These are phyloP conservation scores for Mermis nigrescens DNA, from an alignment of 2,888 invertebrate genomes.

Conservation along the genomic window DNA sequence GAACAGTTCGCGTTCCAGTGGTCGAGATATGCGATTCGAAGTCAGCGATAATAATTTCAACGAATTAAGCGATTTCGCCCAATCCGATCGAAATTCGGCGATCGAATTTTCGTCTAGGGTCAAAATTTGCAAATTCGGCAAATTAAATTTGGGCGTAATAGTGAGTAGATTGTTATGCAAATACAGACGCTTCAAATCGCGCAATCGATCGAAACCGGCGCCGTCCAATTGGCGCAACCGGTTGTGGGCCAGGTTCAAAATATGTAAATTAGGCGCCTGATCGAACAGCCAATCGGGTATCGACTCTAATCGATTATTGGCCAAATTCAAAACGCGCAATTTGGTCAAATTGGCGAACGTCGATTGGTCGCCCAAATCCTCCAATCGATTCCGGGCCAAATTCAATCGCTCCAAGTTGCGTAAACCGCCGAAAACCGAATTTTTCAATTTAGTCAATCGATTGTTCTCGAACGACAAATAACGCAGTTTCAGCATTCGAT, in stretches of 20 bases:
- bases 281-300: constrained; percentile 23
- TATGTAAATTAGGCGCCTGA: constrained; percentile 19
- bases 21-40: constrained; percentile 17
- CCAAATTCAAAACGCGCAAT: constrained; percentile 26
- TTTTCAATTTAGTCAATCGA: constrained; percentile 27
- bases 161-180: constrained; percentile 24
- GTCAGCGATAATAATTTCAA: constrained; percentile 27
- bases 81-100: neutral
- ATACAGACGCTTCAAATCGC: constrained; percentile 21
- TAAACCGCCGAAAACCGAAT: constrained; percentile 26
- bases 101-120: constrained; percentile 11
- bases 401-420: constrained; percentile 29
- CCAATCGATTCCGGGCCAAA: constrained; percentile 34
- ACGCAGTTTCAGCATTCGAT: constrained; percentile 26
- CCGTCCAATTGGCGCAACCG: constrained; percentile 17
- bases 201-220: constrained; percentile 17
- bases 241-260: constrained; percentile 35
- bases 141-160: neutral
- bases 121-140: constrained; percentile 5
- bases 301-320: constrained; percentile 17
- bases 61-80: constrained; percentile 23
- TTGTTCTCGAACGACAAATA: constrained; percentile 32
- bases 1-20: constrained; percentile 17
- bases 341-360: constrained; percentile 26
- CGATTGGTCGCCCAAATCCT: constrained; percentile 23